Evolutionary conservation across 2,113 vertebrate species (phyloP).

Genomic region (Mormyrus iriodes): DNA sequence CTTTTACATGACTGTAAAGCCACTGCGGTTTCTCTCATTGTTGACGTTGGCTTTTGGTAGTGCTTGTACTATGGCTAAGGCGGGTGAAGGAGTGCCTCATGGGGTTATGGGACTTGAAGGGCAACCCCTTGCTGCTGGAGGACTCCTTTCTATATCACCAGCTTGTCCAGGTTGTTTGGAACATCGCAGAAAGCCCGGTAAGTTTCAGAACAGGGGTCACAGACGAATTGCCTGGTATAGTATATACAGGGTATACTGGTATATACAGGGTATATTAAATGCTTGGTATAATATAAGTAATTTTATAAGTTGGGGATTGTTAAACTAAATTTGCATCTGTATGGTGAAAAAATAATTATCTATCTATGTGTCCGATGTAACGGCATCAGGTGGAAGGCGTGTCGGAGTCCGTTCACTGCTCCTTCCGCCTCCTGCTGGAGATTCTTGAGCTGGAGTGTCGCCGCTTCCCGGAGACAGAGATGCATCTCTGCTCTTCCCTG

Average conservation of each 20-base stretch:
- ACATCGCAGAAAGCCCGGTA: conserved; percentile 74
- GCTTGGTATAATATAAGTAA: background rate
- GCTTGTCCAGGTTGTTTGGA: conserved; percentile 69
- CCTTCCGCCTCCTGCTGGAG: conserved; percentile 67
- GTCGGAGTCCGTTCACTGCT: conserved; percentile 61
- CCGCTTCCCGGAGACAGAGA: conserved; percentile 53
- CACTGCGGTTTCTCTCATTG: background rate
- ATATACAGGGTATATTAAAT: background rate
- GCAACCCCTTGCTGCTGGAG: conserved; percentile 46
- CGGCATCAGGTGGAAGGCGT: conserved; percentile 70
- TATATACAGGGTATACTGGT: no score
- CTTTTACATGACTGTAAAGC: background rate
- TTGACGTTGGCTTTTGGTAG: conserved; percentile 49
- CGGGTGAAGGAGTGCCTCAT: conserved; percentile 57
- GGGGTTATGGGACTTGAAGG: conserved; percentile 54
- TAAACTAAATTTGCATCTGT: background rate
- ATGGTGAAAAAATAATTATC: background rate
- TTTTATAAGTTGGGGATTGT: background rate
- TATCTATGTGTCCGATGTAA: background rate
- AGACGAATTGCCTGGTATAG: background rate
- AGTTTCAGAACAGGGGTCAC: conserved; percentile 33
- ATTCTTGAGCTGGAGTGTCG: conserved; percentile 69
- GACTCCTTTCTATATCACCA: conserved; percentile 41
- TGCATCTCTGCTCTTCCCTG: conserved; percentile 52
- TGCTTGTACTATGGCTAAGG: conserved; percentile 72